Evolutionary conservation across 1,140 invertebrate species (phyloP), one percentile per base, ranked within the genome.

Genomic region (Eriocheir sinensis): DNA sequence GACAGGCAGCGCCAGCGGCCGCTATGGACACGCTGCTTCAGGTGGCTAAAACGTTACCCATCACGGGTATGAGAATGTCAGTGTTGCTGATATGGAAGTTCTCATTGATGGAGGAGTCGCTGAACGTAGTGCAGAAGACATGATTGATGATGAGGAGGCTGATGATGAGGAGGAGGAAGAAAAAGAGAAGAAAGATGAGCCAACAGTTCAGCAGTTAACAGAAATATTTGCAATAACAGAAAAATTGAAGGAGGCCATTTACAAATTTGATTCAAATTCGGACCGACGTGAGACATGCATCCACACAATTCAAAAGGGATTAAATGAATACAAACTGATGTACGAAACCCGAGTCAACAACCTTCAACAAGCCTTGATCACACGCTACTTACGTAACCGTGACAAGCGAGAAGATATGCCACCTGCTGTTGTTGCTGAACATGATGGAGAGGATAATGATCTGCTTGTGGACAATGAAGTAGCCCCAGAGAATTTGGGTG

Each of bases 261-360:
- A 12, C 30, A 40, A 34, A 15, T 85, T 34, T 32, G 8, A 85
- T 85, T 85, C 81, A 17, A 40, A 9, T 36, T 40, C 38, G 17
- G 81, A 40, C 32, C 30, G 38, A 27, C 30, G 30, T 85, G 30
- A 34, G 38, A 40, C 81, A 34, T 40, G 3, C 38, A 85, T 40
- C 38, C 34, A 85, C 32, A 15, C 21, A 40, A 27, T 85, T 40
- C 32, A 85, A 4, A 34, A 90, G 15, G 17, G 48, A 30, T 48
- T 36, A 48, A 34, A 40, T 90, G 44, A 36, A 44, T 89, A 90
- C 12, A 27, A 80, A 93, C n/a, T n/a, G n/a, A n/a, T n/a, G n/a
- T n/a, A n/a, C n/a, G n/a, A n/a, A n/a, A n/a, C n/a, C n/a, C n/a
- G n/a, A n/a, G n/a, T n/a, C n/a, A n/a, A n/a, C n/a, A n/a, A n/a